Evolutionary conservation across 2,888 invertebrate species (phyloP).

Genomic region (Crossocerus cetratus): DNA sequence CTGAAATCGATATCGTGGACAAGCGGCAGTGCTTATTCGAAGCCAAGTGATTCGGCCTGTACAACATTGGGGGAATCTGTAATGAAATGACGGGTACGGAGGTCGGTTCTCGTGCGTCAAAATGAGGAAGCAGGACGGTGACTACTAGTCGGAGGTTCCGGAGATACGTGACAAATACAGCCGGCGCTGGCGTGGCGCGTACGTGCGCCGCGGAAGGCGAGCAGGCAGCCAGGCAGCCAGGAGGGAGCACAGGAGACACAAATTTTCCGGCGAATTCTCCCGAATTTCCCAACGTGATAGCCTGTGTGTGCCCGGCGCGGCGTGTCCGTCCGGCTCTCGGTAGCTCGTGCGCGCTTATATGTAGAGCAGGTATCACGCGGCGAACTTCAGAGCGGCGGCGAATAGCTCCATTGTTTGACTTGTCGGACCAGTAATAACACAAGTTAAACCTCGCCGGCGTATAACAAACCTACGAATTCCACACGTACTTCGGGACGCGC

Average conservation of each 20-base stretch:
- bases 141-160: not conserved
- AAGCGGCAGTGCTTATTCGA: too few species aligned
- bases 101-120: slow-evolving; percentile 11
- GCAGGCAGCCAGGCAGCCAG: slow-evolving; percentile 20
- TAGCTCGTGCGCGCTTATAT: too few species aligned
- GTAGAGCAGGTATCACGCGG: too few species aligned
- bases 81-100: too few species aligned
- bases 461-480: slow-evolving; percentile 50
- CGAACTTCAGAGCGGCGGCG: slow-evolving; percentile 42
- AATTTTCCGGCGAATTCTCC: slow-evolving; percentile 53
- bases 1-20: too few species aligned
- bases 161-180: not conserved
- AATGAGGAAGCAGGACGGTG: not conserved
- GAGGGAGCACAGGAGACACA: slow-evolving; percentile 29
- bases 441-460: slow-evolving; percentile 50
- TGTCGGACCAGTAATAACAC: slow-evolving; percentile 54
- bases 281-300: slow-evolving; percentile 46
- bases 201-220: slow-evolving; percentile 10
- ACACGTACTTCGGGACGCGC: slow-evolving; percentile 31
- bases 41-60: too few species aligned
- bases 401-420: slow-evolving; percentile 52
- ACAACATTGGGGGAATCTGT: too few species aligned
- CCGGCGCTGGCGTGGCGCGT: slow-evolving; percentile 9
- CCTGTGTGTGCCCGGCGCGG: slow-evolving; percentile 35
- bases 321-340: slow-evolving; percentile 36